Base-by-base conservation (phyloP, 2,113 vertebrate species). In the Pterocles gutturalis region DNA sequence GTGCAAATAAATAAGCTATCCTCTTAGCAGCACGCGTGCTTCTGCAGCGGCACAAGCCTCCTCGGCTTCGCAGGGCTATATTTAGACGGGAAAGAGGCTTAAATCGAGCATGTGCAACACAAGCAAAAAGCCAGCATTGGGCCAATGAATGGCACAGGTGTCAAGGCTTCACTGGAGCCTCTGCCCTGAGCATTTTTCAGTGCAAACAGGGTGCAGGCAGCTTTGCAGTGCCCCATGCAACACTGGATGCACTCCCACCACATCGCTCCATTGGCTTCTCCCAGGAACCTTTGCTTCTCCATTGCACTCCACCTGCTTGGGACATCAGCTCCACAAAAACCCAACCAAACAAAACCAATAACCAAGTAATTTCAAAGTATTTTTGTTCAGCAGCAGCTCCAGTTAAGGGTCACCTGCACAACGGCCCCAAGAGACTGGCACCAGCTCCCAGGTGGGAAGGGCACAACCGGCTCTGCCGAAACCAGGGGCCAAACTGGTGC, bases 1-100 rank as follows among this genome's bases (percentile, higher is more conserved):
- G 5, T 8, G 72, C 83, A 86, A 83, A 90, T 65, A 80, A 85
- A 92, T 20, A 13, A 73, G 62, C 45, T 17, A 22, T 7, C 21
- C 87, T 69, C 62, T 53, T 22, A 72, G 76, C 71, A 58, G 65
- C 48, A 43, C 3, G 2, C 5, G 20, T 9, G 2, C 43, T 67
- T 36, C 92, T 75, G 92, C 82, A 45, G 79, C 2, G 38, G 86
- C 84, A 83, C 86, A 45, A 55, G 45, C 62, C 83, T 53, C 72
- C 75, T 17, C 60, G 11, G 91, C 76, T 80, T 24, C 83, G 18
- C 93, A 2, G 13, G 41, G 60, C 60, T 93, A 22, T 57, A 36
- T 80, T 92, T 66, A 92, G 89, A 53, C 57, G 87, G 72, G 93
- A 53, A 76, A 87, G 33, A 65, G 71, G 64, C 71, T 92, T 46